phyloP scores from a whole-genome alignment of 2,113 vertebrate genomes.

The Eptesicus fuscus region DNA sequence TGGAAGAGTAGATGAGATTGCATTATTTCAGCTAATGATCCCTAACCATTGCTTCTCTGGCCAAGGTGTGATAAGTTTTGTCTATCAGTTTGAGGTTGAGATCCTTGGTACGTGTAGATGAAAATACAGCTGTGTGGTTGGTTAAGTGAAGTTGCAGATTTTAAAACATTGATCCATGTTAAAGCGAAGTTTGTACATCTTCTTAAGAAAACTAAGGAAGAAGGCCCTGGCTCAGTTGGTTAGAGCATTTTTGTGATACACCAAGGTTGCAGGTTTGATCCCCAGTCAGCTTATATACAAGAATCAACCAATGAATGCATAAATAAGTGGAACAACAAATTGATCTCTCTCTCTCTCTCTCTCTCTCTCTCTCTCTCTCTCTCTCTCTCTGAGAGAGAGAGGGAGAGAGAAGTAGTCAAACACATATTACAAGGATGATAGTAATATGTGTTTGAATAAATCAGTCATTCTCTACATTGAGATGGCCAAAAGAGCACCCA shows the following conservation, averaged over 20 bases:
- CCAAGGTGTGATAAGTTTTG: neutral
- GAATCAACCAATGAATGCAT: neutral
- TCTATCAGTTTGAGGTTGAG: neutral
- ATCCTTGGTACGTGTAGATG: neutral
- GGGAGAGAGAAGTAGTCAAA: neutral
- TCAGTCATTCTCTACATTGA: neutral
- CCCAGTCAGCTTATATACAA: neutral
- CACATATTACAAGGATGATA: neutral
- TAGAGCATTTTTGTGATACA: neutral
- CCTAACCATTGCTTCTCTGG: neutral
- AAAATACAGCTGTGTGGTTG: neutral
- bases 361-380: no score
- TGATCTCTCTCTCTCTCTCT: neutral
- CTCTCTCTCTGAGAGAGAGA: no score
- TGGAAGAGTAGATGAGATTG: neutral
- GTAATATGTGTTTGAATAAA: neutral
- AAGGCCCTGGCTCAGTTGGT: neutral
- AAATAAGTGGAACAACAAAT: neutral
- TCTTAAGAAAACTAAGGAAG: neutral
- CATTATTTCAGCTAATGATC: neutral
- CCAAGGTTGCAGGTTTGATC: neutral
- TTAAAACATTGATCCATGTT: neutral
- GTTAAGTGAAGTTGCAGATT: neutral
- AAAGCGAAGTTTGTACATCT: neutral
- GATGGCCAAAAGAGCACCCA: neutral